These are phyloP conservation scores for Priapulus caudatus DNA, from an alignment of 2,888 invertebrate genomes.

Conservation along the genomic window DNA sequence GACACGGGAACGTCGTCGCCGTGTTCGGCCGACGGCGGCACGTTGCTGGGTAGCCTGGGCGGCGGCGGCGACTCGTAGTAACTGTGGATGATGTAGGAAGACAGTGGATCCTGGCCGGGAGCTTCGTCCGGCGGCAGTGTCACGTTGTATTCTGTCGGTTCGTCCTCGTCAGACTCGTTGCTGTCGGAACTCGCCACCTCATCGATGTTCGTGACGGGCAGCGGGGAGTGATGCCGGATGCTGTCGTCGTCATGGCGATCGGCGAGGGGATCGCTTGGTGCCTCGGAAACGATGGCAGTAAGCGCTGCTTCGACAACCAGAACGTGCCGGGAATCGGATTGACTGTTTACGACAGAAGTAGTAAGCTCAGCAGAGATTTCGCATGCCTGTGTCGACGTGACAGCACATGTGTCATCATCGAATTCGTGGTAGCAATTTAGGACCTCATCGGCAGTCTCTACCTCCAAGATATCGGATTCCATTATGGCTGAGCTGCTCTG, in stretches of 20 bases:
- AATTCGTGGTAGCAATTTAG: too few relatives aligned
- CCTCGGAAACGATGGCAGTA: too few relatives aligned
- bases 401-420: too few relatives aligned
- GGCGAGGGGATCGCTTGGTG: neutral
- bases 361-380: neutral
- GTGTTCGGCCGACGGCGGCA: neutral
- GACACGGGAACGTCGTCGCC: constrained; percentile 3
- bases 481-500: too few relatives aligned
- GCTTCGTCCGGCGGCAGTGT: too few relatives aligned
- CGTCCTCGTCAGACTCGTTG: neutral
- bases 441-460: neutral
- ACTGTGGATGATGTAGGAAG: neutral
- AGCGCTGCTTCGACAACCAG: too few relatives aligned
- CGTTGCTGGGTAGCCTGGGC: neutral
- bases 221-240: neutral
- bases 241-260: neutral
- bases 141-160: too few relatives aligned
- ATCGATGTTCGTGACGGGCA: neutral
- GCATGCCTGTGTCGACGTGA: neutral
- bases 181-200: neutral
- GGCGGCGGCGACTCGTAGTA: neutral
- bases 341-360: neutral
- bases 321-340: too few relatives aligned
- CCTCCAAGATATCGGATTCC: too few relatives aligned
- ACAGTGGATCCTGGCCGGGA: too few relatives aligned